phyloP scores from a whole-genome alignment of 2,113 vertebrate species.

The Prunella fulvescens region DNA sequence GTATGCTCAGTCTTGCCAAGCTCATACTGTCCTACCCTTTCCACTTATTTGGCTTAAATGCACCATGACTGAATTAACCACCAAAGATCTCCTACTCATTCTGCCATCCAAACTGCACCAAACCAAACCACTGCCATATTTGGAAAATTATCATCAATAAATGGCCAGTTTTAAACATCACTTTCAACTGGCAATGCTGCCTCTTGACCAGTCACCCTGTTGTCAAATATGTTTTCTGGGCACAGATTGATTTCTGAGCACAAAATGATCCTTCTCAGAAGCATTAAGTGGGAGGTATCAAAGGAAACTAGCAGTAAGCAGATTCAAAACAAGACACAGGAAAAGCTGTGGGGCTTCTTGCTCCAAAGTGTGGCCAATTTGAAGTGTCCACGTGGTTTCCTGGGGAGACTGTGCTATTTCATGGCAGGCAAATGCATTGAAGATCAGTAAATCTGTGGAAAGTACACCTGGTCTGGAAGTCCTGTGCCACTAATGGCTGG shows the following conservation, averaged over 20 bases:
- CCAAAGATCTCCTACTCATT: neutral
- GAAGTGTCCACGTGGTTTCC: neutral
- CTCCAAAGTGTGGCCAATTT: neutral
- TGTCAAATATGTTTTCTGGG: neutral
- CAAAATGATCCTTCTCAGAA: neutral
- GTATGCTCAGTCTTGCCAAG: neutral
- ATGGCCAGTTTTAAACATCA: neutral
- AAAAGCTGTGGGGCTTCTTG: neutral
- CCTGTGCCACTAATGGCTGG: neutral
- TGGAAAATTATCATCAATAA: neutral
- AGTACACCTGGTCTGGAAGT: neutral
- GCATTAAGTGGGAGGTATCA: neutral
- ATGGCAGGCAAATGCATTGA: neutral
- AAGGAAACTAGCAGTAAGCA: neutral
- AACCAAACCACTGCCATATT: neutral
- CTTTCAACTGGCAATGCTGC: neutral
- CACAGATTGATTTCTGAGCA: neutral
- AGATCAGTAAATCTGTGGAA: neutral
- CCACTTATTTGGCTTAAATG: neutral
- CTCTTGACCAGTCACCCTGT: neutral
- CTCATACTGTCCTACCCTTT: neutral
- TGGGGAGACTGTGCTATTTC: neutral
- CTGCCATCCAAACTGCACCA: neutral
- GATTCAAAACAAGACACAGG: neutral
- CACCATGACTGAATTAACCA: neutral